A percentile compares a stretch with the other conserved stretches of the same genome.
These are phyloP conservation scores for Cheilosia vernalis DNA, from an alignment of 2,888 invertebrate genomes.

Conservation along the genomic window DNA sequence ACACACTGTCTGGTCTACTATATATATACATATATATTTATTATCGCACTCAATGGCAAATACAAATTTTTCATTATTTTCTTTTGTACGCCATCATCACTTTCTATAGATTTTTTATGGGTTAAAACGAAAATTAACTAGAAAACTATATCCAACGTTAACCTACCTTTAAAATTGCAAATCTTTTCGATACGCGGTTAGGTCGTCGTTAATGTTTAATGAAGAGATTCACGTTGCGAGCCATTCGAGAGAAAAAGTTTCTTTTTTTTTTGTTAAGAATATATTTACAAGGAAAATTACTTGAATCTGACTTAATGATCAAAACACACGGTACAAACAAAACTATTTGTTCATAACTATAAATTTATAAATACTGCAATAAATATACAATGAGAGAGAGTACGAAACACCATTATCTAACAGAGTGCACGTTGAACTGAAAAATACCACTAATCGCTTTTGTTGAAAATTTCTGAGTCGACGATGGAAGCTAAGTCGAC, in stretches of 20 bases:
- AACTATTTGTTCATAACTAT: constrained; percentile 12
- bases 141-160: not conserved
- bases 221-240: constrained; percentile 46
- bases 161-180: constrained; percentile 46
- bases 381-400: constrained; percentile 40
- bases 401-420: constrained; percentile 46
- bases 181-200: not conserved
- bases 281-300: constrained; percentile 26
- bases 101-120: constrained; percentile 24
- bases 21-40: constrained; percentile 42
- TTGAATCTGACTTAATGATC: not conserved
- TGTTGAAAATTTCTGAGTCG: not conserved
- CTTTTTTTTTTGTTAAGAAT: not conserved
- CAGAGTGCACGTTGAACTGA: constrained; percentile 63
- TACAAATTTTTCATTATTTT: constrained; percentile 50
- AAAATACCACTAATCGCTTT: not conserved
- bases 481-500: not conserved
- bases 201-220: constrained; percentile 22
- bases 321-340: constrained; percentile 51
- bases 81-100: constrained; percentile 58
- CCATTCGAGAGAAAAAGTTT: constrained; percentile 33
- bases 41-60: constrained; percentile 69
- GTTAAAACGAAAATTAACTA: constrained; percentile 17
- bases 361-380: constrained; percentile 13
- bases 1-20: constrained; percentile 27